These are phyloP conservation scores for Semicossyphus pulcher DNA, from an alignment of 2,113 vertebrate genomes.

Conservation along the genomic window DNA sequence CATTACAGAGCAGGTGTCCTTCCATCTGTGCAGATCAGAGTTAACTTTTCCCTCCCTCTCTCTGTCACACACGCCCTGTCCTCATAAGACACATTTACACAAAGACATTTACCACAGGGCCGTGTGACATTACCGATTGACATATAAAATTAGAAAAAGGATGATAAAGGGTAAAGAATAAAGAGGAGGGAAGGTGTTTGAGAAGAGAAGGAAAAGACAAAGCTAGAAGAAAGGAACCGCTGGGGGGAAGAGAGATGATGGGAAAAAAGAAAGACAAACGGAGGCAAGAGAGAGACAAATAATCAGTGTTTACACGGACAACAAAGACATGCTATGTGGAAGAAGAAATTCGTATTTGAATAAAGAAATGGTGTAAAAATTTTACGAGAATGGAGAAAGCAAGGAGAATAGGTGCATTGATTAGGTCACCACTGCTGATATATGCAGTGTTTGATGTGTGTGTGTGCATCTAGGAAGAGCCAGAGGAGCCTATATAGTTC, in stretches of 20 bases:
- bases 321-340: slow-evolving; percentile 11
- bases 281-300: slow-evolving; percentile 13
- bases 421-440: slow-evolving; percentile 30
- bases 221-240: slow-evolving; percentile 6
- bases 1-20: slow-evolving; percentile 79
- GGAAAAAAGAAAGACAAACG: slow-evolving; percentile 16
- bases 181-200: slow-evolving; percentile 3
- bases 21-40: slow-evolving; percentile 76
- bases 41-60: slow-evolving; percentile 39
- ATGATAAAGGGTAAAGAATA: neutral
- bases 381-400: neutral
- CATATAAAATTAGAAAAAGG: slow-evolving; percentile 9
- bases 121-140: slow-evolving; percentile 33
- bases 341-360: slow-evolving; percentile 10
- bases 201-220: neutral
- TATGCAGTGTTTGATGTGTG: slow-evolving; percentile 50
- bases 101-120: slow-evolving; percentile 40
- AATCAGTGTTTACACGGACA: slow-evolving; percentile 22
- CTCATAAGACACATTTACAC: slow-evolving; percentile 30
- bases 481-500: slow-evolving; percentile 44
- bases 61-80: slow-evolving; percentile 28
- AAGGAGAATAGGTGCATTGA: slow-evolving; percentile 1
- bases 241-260: slow-evolving; percentile 11
- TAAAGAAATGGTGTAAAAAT: neutral
- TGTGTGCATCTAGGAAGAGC: slow-evolving; percentile 29